Conservation (phyloP, 2,113 vertebrate genomes). For the Oreamnos americanus region DNA sequence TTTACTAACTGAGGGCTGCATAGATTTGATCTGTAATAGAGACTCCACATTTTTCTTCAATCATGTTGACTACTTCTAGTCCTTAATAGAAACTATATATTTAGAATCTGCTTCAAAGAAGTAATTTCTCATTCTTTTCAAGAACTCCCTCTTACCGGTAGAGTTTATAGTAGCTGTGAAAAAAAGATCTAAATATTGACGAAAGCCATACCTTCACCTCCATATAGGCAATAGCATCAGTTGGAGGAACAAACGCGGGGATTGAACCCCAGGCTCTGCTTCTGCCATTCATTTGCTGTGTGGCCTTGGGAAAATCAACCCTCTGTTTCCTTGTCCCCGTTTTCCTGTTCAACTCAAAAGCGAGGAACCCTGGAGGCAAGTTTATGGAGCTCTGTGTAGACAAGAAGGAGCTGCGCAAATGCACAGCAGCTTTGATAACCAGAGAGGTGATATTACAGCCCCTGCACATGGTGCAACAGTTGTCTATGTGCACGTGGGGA, state of each 20-base stretch:
- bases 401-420: fast-evolving
- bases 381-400: background rate
- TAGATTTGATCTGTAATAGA: background rate
- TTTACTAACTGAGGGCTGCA: background rate
- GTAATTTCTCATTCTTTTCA: background rate
- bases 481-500: fast-evolving
- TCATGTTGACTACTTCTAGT: background rate
- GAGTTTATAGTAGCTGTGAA: background rate
- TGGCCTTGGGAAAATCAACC: background rate
- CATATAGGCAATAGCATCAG: fast-evolving
- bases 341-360: background rate
- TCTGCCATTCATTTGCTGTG: background rate
- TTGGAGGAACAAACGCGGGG: fast-evolving
- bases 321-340: background rate
- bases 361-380: background rate
- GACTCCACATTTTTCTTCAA: background rate
- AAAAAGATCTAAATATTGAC: background rate
- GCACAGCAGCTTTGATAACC: fast-evolving
- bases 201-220: background rate
- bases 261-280: background rate
- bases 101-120: background rate
- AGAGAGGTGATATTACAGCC: background rate
- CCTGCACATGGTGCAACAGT: fast-evolving
- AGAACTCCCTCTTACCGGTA: background rate
- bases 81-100: background rate